Base-by-base conservation (phyloP, 2,797 vertebrate genomes). In the Calcarius lapponicus region DNA sequence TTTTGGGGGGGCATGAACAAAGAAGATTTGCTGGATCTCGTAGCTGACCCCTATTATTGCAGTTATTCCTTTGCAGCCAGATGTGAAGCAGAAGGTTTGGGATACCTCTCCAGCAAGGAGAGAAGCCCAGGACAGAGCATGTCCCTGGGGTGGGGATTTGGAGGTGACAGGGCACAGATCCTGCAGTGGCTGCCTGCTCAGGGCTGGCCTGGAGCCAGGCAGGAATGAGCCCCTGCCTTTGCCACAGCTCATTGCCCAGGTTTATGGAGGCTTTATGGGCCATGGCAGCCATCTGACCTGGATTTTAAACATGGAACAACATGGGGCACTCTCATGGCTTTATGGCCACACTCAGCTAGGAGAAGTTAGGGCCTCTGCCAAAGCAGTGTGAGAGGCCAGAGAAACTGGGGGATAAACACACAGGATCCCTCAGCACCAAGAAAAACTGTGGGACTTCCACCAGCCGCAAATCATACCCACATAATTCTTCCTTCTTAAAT, bases 181-280 rank as follows among this genome's bases (percentile, higher is more conserved):
- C 16, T n/a, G 19, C 10, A 31, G 51, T 42, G 28, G 20, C 40
- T 7, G 9, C 6, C 13, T 45, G 69, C 86, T 70, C 47, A 34
- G 83, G 64, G 11, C 86, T 92, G 91, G 89, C 53, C 56, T 56
- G 4, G 4, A 50, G 67, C 83, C 88, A 95, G 62, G 10, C 34
- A 21, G 61, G 81, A 89, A 43, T 16, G 73, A 86, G 70, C 38
- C 47, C 45, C 65, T 0, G 0, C 15, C 73, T 91, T 21, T 73
- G 76, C 36, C 85, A 43, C 62, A 82, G 91, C 67, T 86, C 84
- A 88, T 82, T 96, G 72, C 76, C 67, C 64, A 58, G 70, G 70
- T 79, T 95, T 92, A 67, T 81, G 82, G 87, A 90, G 70, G 66
- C 60, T 96, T 96, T 91, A 93, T 91, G 92, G 91, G 40, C 82